Evolutionary conservation across 1,140 invertebrate genomes (phyloP), one percentile per base, ranked within the genome.

Genomic region (Eupeodes corollae): DNA sequence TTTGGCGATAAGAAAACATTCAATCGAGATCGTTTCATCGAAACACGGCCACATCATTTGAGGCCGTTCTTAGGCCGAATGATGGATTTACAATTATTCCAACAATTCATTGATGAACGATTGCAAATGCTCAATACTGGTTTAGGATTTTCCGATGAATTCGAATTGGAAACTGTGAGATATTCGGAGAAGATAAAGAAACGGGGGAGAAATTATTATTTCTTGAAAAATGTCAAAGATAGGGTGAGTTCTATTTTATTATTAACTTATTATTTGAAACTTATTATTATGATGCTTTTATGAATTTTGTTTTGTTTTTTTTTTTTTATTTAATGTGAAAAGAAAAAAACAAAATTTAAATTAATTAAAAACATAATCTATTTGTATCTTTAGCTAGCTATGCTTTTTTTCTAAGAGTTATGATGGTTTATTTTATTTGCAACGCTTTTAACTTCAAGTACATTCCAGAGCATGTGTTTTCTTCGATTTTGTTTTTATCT

Each of bases 81-180:
- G 81, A 73, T 95, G 41, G 80, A 92, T 49, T 74, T 94, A 13
- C 92, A 97, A 73, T 94, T 95, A 56, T 97, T 97, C 72, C 86
- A 89, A 62, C 90, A 94, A 77, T 97, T 97, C 71, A 91, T 95
- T 55, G 90, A 93, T 61, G 90, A 92, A 70, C 74, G 92, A 58
- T 70, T 96, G 52, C 83, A 90, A 51, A 82, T 92, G 73, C 75
- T 95, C 32, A 93, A 93, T 70, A 80, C 83, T 19, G 91, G 91
- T 2, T 72, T 84, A 35, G 88, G 89, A 1, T 91, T 91, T 61
- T 85, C 82, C n/a, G 92, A 97, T 68, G 86, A 93, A 62, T 96
- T 96, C 71, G 92, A 97, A 71, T 75, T 86, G 66, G 91, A 95
- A 70, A 84, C 86, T 14, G 88, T 83, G 53, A 75, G 81, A 45